Base-by-base conservation (phyloP, 1,140 invertebrate genomes). In the Drosophila novamexicana region DNA sequence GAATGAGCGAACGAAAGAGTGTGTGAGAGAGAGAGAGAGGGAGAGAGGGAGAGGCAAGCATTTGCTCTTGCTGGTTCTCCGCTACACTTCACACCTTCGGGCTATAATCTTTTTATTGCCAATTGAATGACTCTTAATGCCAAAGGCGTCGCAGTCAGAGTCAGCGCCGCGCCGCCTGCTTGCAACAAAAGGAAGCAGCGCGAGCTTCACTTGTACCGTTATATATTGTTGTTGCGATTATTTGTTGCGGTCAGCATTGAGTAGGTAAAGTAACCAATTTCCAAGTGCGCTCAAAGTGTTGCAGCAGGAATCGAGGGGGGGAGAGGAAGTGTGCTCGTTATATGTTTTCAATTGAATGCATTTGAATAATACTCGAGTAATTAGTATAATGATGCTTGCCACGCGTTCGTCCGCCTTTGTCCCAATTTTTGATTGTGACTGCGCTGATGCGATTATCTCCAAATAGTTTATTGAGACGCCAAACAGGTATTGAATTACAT, bases 41-140 rank as follows among this genome's bases (percentile, higher is more conserved):
- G 7, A 14, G 18, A 9, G 45, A 1, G 29, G 2, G 29, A 52
- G 49, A 42, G 42, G 12, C 47, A 58, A 39, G 45, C 67, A 82
- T 50, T 65, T 70, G 79, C 45, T 66, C 37, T 42, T 32, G 34
- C 18, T 32, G 47, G 10, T 36, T 40, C 83, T 73, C 53, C 64
- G 75, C 64, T 75, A 80, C 74, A 83, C 79, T 90, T 90, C 80
- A 85, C 89, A 89, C 89, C 89, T 91, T 91, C 83, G 73, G 84
- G 89, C 89, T 78, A 86, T 89, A 91, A 91, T 91, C 81, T 91
- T 89, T 91, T 91, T 91, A 91, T 91, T 91, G 81, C 83, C 83
- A 85, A 81, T 91, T 91, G 73, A 91, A 79, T 91, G 79, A 77
- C 77, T 91, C 81, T 91, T 89, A 75, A 77, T 75, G 75, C 54